Evolutionary conservation across 1,140 invertebrate genomes (phyloP).

Genomic region (Akabosia matsudoensis): DNA sequence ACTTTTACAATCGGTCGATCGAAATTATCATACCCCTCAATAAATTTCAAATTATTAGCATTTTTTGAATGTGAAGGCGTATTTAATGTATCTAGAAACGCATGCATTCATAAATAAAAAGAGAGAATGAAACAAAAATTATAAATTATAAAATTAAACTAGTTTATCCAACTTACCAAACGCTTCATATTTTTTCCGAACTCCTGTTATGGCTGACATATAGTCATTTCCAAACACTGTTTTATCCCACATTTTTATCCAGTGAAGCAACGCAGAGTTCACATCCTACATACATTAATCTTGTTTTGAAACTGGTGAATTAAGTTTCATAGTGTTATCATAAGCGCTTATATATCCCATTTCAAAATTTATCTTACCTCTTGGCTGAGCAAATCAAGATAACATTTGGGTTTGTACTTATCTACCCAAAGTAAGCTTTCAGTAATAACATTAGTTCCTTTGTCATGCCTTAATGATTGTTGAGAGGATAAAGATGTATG

Average conservation of each 20-base stretch:
- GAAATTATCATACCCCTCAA: constrained; percentile 65
- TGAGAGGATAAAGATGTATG: too few species aligned
- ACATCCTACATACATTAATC: constrained; percentile 62
- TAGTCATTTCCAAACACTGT: constrained; percentile 61
- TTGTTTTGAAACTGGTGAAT: too few species aligned
- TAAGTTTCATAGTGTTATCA: background rate
- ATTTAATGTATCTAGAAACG: too few species aligned
- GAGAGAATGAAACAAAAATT: too few species aligned
- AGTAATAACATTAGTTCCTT: too few species aligned
- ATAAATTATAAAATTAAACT: too few species aligned
- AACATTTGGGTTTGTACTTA: too few species aligned
- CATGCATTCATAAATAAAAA: too few species aligned
- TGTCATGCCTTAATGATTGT: too few species aligned
- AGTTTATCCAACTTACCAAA: too few species aligned
- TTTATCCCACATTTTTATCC: constrained; percentile 95
- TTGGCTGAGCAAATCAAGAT: constrained; percentile 86
- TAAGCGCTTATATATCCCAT: constrained; percentile 3
- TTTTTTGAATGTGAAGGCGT: constrained; percentile 46
- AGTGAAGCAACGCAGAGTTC: constrained; percentile 79
- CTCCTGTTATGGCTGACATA: constrained; percentile 33
- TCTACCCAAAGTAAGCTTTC: too few species aligned
- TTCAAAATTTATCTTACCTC: constrained; percentile 66
- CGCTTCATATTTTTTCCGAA: constrained; percentile 37
- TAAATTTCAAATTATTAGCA: too few species aligned
- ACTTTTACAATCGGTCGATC: constrained; percentile 68